Evolutionary conservation across 2,797 vertebrate species (phyloP).

Genomic region (Mallotus villosus): DNA sequence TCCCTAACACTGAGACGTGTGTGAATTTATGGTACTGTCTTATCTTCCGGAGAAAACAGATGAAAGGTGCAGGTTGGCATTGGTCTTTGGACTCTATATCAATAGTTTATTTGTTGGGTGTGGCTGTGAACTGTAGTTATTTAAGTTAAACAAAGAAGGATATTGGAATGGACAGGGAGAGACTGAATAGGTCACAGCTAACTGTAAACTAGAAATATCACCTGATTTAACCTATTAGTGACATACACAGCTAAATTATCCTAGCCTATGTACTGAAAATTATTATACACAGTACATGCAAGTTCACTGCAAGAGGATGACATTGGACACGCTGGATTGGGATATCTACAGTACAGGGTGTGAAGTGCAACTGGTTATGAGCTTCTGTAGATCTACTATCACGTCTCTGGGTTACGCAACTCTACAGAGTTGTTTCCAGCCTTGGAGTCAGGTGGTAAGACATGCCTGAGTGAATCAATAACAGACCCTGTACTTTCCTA

Average conservation of each 20-base stretch:
- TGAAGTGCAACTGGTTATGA: neutral
- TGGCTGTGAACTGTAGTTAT: neutral
- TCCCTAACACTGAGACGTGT: no score
- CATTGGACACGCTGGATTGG: no score
- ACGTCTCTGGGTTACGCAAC: slow-evolving; percentile 11
- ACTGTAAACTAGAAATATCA: no score
- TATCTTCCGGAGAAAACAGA: neutral
- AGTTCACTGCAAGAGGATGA: no score
- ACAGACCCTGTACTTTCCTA: slow-evolving; percentile 53
- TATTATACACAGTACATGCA: neutral
- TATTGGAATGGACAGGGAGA: no score
- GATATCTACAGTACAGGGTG: neutral
- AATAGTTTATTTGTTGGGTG: neutral
- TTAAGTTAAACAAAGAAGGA: no score
- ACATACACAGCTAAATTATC: no score
- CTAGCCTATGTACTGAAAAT: neutral
- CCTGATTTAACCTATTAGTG: no score
- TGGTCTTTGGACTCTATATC: neutral
- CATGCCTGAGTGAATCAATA: slow-evolving; percentile 6
- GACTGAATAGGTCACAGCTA: no score
- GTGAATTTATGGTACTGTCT: no score
- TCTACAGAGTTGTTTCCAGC: neutral
- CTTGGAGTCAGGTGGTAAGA: slow-evolving; percentile 1
- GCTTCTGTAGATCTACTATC: neutral
- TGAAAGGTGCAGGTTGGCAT: neutral